Percentiles rank a stretch among this genome's conserved stretches.
Evolutionary conservation across 2,797 vertebrate genomes (phyloP).

Genomic region (Orestias chungarensis): DNA sequence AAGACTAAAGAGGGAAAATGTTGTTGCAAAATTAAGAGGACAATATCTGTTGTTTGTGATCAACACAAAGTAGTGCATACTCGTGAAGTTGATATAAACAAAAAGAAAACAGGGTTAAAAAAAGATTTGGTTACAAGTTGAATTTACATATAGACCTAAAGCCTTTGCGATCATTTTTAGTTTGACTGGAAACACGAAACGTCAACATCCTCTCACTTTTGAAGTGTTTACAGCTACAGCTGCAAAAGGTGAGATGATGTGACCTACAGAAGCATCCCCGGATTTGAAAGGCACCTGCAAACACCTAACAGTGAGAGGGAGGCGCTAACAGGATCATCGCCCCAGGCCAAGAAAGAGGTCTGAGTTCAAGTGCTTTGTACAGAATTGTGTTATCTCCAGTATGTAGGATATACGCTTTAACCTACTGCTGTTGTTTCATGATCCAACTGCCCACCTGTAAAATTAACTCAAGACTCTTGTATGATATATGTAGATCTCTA

Average conservation of each 20-base stretch:
- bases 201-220: conserved; percentile 9
- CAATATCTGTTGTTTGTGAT: background rate
- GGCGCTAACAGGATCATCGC: conserved; percentile 34
- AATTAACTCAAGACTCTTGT: background rate
- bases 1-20: background rate
- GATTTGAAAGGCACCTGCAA: conserved; percentile 34
- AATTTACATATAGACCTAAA: no score
- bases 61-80: background rate
- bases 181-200: conserved; percentile 14
- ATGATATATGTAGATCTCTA: background rate
- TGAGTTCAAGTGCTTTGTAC: conserved; percentile 23
- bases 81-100: background rate
- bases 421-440: background rate
- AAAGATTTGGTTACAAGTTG: background rate
- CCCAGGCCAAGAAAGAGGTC: conserved; percentile 12
- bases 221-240: background rate
- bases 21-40: background rate
- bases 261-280: conserved; percentile 30
- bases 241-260: conserved; percentile 20
- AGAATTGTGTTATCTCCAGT: background rate
- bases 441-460: conserved; percentile 6
- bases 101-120: background rate
- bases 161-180: no score
- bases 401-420: background rate
- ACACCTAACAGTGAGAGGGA: conserved; percentile 27